Conservation (phyloP, 2,888 invertebrate genomes). For the Amblyjoppa fuscipennis region DNA sequence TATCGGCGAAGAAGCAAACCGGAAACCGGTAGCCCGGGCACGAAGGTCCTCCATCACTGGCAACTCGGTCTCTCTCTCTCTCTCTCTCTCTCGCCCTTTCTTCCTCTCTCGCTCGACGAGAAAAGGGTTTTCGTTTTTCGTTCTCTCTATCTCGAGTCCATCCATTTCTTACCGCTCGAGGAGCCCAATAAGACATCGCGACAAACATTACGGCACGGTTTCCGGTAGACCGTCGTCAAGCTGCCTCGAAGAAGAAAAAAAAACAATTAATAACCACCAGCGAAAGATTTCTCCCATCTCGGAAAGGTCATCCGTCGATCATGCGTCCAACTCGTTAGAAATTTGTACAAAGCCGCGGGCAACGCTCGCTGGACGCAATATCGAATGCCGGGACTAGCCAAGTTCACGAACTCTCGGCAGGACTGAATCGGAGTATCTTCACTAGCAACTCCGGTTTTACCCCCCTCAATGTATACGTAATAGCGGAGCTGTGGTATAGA, state of each 20-base stretch:
- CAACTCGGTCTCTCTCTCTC: conserved; percentile 31
- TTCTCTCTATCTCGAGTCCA: conserved; percentile 64
- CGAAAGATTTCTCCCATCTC: background rate
- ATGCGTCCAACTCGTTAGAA: background rate
- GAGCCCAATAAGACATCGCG: conserved; percentile 69
- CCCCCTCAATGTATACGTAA: conserved; percentile 48
- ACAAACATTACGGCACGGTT: conserved; percentile 79
- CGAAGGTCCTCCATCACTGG: conserved; percentile 80
- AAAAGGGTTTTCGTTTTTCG: conserved; percentile 27
- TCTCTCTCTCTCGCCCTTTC: background rate
- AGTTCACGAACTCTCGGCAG: conserved; percentile 57
- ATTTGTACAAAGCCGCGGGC: background rate
- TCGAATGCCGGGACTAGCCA: conserved; percentile 26
- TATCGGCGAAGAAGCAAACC: conserved; percentile 80
- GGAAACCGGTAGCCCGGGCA: conserved; percentile 80
- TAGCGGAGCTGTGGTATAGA: conserved; percentile 29
- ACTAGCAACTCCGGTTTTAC: conserved; percentile 20
- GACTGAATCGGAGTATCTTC: conserved; percentile 53
- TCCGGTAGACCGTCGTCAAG: conserved; percentile 75
- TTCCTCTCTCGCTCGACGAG: background rate
- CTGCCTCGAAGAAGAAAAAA: background rate
- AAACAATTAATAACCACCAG: background rate
- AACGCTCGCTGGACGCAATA: conserved; percentile 48
- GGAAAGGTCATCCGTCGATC: background rate
- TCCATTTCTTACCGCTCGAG: conserved; percentile 70